A percentile compares a stretch with the other conserved stretches of the same genome.
phyloP scores from a whole-genome alignment of 2,113 vertebrate genomes.

The Danionella cerebrum region DNA sequence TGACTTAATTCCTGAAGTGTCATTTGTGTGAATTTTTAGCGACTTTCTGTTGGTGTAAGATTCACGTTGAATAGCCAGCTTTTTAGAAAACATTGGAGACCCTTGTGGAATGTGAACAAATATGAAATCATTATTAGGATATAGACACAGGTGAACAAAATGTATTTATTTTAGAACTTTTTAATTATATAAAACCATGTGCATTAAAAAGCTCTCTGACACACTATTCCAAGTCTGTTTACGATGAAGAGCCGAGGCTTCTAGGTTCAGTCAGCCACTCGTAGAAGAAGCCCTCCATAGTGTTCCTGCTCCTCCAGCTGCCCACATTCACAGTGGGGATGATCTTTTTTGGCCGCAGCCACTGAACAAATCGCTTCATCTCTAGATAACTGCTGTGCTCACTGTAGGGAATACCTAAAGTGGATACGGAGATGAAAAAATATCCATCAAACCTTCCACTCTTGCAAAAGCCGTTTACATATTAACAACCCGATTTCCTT shows the following conservation, averaged over 20 bases:
- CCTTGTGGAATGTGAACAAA: too few species aligned
- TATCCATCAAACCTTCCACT: not conserved
- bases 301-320: constrained; percentile 57
- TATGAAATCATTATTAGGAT: too few species aligned
- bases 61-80: too few species aligned
- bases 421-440: not conserved
- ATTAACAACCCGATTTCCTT: not conserved
- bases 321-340: constrained; percentile 89
- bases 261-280: constrained; percentile 74
- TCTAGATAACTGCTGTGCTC: constrained; percentile 95
- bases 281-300: constrained; percentile 80
- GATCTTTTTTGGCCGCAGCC: constrained; percentile 84
- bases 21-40: too few species aligned
- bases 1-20: too few species aligned
- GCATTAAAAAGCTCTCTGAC: too few species aligned
- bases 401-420: constrained; percentile 89
- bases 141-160: too few species aligned
- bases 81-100: too few species aligned
- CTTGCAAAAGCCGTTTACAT: not conserved
- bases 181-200: too few species aligned
- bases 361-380: constrained; percentile 90
- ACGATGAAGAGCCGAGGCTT: not conserved
- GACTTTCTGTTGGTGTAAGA: too few species aligned
- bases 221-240: not conserved
- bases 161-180: too few species aligned